Evolutionary conservation across 2,113 vertebrate genomes (phyloP), one percentile per base, ranked within the genome.

Genomic region (Conger conger): DNA sequence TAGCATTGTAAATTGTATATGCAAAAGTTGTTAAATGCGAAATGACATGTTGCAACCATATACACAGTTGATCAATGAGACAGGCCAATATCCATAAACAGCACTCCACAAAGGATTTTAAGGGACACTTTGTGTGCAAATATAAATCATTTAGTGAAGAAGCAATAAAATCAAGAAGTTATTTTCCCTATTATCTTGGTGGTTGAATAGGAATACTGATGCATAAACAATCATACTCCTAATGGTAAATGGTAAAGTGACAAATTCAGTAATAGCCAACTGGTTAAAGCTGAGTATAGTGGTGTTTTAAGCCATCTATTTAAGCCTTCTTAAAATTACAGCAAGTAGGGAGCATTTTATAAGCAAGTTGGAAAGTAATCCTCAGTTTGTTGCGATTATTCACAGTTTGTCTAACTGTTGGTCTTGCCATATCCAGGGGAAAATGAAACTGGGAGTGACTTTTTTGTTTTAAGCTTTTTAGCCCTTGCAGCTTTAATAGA

Each of bases 1-100:
- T 85, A 80, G 73, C 83, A 79, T 40, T 79, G 54, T 80, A 82
- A 77, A 82, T 45, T 73, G 36, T 18, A 20, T 27, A 82, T 38
- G 79, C 45, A 42, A 36, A 76, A 45, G 79, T 27, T 57, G 40
- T 35, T 42, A 27, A 78, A 73, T 33, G 23, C 8, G 20, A 81
- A 38, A 57, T n/a, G 15, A 76, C 30, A 83, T 11, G n/a, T 83
- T 30, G 37, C 17, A 53, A 16, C 3, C 54, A 37, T 30, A 27
- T 23, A 53, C 42, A 81, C 2, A 5, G 15, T 42, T 82, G 27
- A 81, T 57, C 18, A 76, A 35, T 18, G 80, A 35, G 54, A 37
- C 15, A 7, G 36, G 81, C 57, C 81, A 37, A 82, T 60, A 18
- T 82, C 33, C 54, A 54, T 35, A 17, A 8, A 63, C 57, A 3